A percentile compares a stretch with the other conserved stretches of the same genome.
Evolutionary conservation across 2,113 vertebrate species (phyloP).

Genomic region (Piliocolobus tephrosceles): DNA sequence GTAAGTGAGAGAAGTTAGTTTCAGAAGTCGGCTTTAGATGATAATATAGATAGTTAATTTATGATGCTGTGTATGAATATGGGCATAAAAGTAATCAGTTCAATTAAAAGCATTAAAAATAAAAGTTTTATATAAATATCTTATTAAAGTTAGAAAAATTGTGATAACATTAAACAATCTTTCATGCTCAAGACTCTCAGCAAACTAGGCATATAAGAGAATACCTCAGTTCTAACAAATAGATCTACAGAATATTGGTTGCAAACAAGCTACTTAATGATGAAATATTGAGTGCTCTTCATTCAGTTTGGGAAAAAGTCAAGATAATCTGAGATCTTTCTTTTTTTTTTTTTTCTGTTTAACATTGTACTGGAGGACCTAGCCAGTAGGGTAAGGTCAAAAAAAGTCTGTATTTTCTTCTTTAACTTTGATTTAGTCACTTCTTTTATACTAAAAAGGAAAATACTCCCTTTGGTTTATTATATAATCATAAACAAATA

Average conservation of each 20-base stretch:
- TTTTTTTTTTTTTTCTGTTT: background rate
- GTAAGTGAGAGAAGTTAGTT: background rate
- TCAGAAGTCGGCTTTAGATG: background rate
- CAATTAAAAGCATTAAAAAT: background rate
- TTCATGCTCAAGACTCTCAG: background rate
- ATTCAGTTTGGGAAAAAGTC: background rate
- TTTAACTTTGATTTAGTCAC: background rate
- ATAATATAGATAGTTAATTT: background rate
- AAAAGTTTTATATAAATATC: background rate
- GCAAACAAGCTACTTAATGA: background rate
- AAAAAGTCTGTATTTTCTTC: background rate
- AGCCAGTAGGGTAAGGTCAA: background rate
- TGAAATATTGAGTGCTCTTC: background rate
- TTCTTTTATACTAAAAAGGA: background rate
- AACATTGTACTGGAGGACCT: background rate
- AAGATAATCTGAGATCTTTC: background rate
- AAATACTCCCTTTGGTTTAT: background rate
- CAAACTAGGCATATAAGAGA: background rate
- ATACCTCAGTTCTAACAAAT: background rate
- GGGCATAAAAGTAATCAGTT: background rate
- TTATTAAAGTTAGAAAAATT: background rate
- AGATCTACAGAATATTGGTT: background rate
- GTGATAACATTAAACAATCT: background rate
- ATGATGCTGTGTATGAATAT: background rate
- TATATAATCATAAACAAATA: background rate